Conservation (phyloP, 2,797 vertebrate species). For the Takifugu rubripes region DNA sequence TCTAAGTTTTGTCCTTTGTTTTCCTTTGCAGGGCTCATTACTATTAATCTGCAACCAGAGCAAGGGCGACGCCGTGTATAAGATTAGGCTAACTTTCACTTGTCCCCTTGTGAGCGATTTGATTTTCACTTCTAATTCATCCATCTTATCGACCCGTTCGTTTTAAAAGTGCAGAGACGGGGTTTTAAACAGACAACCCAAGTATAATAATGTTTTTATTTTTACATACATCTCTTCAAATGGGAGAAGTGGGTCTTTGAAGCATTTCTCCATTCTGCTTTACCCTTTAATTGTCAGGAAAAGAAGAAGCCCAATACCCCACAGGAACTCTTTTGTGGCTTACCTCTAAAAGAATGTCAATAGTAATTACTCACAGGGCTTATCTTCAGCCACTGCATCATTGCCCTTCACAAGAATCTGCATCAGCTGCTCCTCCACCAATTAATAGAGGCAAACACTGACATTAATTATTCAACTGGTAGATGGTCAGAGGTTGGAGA, state of each 20-base stretch:
- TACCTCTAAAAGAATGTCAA: conserved; percentile 71
- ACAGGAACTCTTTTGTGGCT: conserved; percentile 51
- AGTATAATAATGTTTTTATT: conserved; percentile 23
- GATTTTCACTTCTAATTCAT: conserved; percentile 37
- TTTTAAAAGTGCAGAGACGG: conserved; percentile 17
- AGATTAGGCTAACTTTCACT: neutral
- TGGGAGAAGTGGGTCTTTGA: conserved; percentile 15
- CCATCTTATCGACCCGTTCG: conserved; percentile 23
- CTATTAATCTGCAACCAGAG: no score
- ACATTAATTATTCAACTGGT: conserved; percentile 50
- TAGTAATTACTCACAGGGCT: conserved; percentile 72
- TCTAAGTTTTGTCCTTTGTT: no score
- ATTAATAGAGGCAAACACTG: conserved; percentile 62
- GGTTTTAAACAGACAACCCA: conserved; percentile 22
- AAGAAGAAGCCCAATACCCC: conserved; percentile 33
- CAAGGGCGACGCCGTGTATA: no score
- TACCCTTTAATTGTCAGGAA: conserved; percentile 36
- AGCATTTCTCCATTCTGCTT: conserved; percentile 8
- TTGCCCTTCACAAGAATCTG: conserved; percentile 57
- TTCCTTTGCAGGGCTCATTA: no score
- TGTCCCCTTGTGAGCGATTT: conserved; percentile 15
- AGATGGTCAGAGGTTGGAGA: conserved; percentile 6
- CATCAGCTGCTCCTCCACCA: conserved; percentile 41
- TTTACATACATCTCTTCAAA: conserved; percentile 7
- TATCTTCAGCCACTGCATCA: conserved; percentile 60